Evolutionary conservation across 2,888 invertebrate genomes (phyloP).

Genomic region (Yponomeuta sedellus): DNA sequence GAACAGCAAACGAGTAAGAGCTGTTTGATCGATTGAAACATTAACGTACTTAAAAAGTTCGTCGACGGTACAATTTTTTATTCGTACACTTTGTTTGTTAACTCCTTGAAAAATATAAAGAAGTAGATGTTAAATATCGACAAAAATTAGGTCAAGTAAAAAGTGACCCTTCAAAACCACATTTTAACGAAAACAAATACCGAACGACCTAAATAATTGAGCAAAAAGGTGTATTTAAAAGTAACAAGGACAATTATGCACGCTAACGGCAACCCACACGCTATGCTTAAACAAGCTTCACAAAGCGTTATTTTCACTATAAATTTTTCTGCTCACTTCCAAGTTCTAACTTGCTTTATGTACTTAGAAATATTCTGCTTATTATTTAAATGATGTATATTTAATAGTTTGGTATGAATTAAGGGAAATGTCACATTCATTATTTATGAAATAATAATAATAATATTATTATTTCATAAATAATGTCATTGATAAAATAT

Average conservation of each 20-base stretch:
- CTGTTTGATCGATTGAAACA: no score
- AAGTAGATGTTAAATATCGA: neutral
- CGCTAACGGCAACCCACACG: slow-evolving; percentile 48
- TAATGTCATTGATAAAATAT: no score
- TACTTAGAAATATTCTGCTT: no score
- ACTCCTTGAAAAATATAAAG: neutral
- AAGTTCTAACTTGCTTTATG: no score
- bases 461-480: no score
- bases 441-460: no score
- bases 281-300: slow-evolving; percentile 11
- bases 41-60: no score
- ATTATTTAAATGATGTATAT: no score
- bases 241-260: slow-evolving; percentile 49
- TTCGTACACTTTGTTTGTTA: neutral
- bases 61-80: no score
- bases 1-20: no score
- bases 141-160: slow-evolving; percentile 12
- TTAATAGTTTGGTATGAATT: no score
- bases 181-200: slow-evolving; percentile 10
- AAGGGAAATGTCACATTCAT: no score
- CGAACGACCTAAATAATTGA: slow-evolving; percentile 48
- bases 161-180: neutral
- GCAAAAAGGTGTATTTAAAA: slow-evolving; percentile 47
- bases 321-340: neutral
- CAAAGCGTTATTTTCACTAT: neutral